phyloP scores from a whole-genome alignment of 2,113 vertebrate species.

The Amphiprion percula region DNA sequence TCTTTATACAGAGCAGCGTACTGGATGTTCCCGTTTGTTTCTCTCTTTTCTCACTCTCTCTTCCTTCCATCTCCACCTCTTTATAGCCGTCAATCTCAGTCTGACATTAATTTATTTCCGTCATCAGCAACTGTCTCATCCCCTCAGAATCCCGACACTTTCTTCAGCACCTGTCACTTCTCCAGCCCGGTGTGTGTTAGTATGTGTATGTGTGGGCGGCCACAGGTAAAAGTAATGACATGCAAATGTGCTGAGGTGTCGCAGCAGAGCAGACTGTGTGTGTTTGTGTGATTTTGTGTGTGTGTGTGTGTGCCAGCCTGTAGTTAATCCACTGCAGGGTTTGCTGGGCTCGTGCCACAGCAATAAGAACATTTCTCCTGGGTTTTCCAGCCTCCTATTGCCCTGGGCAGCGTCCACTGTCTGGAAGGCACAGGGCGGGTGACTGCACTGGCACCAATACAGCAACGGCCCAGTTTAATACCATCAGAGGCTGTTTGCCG shows the following conservation, averaged over 20 bases:
- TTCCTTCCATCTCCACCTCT: constrained; percentile 21
- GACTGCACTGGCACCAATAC: constrained; percentile 36
- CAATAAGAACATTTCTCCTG: constrained; percentile 44
- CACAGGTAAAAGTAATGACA: constrained; percentile 68
- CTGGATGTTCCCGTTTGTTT: constrained; percentile 20
- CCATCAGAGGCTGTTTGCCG: constrained; percentile 62
- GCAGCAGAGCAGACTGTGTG: constrained; percentile 37
- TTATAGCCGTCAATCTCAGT: constrained; percentile 53
- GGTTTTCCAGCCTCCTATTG: constrained; percentile 44
- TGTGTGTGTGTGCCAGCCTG: constrained; percentile 29
- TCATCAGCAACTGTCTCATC: constrained; percentile 57
- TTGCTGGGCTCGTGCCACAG: constrained; percentile 49
- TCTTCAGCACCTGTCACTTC: constrained; percentile 61
- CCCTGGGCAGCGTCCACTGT: constrained; percentile 46
- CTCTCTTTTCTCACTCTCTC: constrained; percentile 27
- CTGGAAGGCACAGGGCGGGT: constrained; percentile 38
- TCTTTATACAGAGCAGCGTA: not conserved
- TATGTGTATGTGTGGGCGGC: constrained; percentile 28
- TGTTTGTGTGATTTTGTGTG: constrained; percentile 1
- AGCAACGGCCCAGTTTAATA: constrained; percentile 68
- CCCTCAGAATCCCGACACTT: constrained; percentile 45
- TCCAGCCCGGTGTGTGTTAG: constrained; percentile 6
- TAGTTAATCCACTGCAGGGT: constrained; percentile 64
- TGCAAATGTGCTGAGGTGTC: constrained; percentile 64
- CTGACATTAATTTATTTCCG: constrained; percentile 48